Evolutionary conservation across 2,797 vertebrate genomes (phyloP).

Genomic region (Chiloscyllium punctatum): DNA sequence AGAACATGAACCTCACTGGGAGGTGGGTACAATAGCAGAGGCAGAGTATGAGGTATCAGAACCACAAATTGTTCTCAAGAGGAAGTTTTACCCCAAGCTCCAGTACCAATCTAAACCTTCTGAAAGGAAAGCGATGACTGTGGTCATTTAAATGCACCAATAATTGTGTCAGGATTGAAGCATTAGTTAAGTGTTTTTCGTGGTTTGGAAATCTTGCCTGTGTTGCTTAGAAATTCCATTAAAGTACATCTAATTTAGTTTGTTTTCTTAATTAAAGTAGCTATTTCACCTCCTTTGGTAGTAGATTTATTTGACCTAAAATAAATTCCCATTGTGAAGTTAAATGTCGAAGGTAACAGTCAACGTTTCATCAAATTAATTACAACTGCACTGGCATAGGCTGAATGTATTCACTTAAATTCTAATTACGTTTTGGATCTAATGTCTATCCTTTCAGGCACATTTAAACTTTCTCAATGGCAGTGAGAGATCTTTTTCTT

Average conservation of each 20-base stretch:
- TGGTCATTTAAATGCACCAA: neutral
- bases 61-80: neutral
- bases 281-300: neutral
- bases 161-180: neutral
- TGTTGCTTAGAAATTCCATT: neutral
- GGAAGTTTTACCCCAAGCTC: neutral
- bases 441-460: slow-evolving; percentile 19
- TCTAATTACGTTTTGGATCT: slow-evolving; percentile 22
- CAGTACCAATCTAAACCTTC: neutral
- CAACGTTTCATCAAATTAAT: slow-evolving; percentile 32
- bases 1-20: too few species aligned
- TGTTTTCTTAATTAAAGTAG: neutral
- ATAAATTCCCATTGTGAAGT: neutral
- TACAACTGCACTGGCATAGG: neutral
- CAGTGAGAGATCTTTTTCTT: neutral
- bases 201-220: neutral
- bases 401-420: slow-evolving; percentile 5
- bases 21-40: too few species aligned
- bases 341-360: neutral
- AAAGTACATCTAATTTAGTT: neutral
- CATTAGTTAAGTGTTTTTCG: neutral
- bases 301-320: neutral
- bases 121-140: neutral
- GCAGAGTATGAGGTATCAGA: too few species aligned
- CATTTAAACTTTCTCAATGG: neutral